Conservation (phyloP, 2,888 invertebrate species). For the Apeira syringaria region DNA sequence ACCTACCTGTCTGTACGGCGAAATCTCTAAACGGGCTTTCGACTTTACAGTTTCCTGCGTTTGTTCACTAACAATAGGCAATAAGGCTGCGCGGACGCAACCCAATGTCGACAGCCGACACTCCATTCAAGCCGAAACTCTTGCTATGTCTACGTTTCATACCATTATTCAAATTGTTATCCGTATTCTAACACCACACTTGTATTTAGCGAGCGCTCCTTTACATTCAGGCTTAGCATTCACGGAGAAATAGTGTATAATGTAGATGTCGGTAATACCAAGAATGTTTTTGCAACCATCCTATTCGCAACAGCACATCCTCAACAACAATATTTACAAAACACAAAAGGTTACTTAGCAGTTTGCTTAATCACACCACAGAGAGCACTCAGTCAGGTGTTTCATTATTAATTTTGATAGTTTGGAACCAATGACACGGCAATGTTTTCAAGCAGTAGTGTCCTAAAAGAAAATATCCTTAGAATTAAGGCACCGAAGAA, state of each 20-base stretch:
- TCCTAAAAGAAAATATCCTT: too few relatives aligned
- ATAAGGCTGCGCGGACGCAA: conserved; percentile 62
- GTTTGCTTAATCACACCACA: too few relatives aligned
- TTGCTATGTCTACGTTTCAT: conserved; percentile 52
- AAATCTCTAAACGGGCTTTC: conserved; percentile 75
- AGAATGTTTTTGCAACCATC: conserved; percentile 22
- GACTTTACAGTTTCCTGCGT: conserved; percentile 80
- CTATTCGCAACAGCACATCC: conserved; percentile 24
- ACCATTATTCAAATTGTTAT: conserved; percentile 51
- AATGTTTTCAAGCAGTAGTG: too few relatives aligned
- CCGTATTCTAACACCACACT: conserved; percentile 28
- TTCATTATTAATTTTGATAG: too few relatives aligned
- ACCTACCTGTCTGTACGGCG: conserved; percentile 77
- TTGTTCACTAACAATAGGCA: conserved; percentile 77
- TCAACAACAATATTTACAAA: not conserved
- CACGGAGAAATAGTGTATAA: conserved; percentile 12
- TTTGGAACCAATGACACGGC: too few relatives aligned
- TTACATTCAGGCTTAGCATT: conserved; percentile 11
- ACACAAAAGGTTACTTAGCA: too few relatives aligned
- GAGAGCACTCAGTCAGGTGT: too few relatives aligned
- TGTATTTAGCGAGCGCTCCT: conserved; percentile 16
- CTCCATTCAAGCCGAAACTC: conserved; percentile 62
- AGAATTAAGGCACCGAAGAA: too few relatives aligned
- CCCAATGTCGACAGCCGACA: conserved; percentile 57
- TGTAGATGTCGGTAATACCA: conserved; percentile 14